These are phyloP conservation scores for Menidia beryllina DNA, from an alignment of 2,113 vertebrate genomes.

Conservation along the genomic window DNA sequence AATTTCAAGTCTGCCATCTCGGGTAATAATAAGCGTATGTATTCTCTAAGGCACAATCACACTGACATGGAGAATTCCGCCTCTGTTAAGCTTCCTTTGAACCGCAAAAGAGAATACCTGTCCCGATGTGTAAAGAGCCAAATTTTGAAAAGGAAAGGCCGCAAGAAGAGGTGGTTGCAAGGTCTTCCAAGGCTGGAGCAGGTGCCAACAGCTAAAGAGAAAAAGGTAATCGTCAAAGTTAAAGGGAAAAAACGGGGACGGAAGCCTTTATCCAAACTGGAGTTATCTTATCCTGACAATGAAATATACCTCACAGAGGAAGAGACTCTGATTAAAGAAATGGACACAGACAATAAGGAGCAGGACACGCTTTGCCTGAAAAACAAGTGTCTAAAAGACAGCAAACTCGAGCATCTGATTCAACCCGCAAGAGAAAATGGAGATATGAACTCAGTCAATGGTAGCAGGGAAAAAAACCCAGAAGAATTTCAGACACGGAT, in stretches of 20 bases:
- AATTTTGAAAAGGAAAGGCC: conserved; percentile 78
- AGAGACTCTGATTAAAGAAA: conserved; percentile 14
- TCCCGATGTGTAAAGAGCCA: conserved; percentile 78
- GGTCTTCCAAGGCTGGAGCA: conserved; percentile 67
- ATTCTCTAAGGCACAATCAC: conserved; percentile 68
- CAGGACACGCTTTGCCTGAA: conserved; percentile 21
- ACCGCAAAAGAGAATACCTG: conserved; percentile 74
- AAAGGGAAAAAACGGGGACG: conserved; percentile 62
- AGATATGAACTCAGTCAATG: not conserved
- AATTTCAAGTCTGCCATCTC: conserved; percentile 47
- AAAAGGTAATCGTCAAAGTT: conserved; percentile 18
- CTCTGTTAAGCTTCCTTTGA: conserved; percentile 53
- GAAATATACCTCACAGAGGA: conserved; percentile 64
- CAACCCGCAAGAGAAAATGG: conserved; percentile 25
- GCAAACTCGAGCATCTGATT: not conserved
- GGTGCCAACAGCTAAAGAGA: conserved; percentile 50
- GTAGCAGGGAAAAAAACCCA: not conserved
- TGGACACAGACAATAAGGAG: conserved; percentile 22
- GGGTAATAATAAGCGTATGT: conserved; percentile 46
- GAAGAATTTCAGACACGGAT: conserved; percentile 15
- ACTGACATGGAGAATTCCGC: conserved; percentile 47
- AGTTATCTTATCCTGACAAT: conserved; percentile 81
- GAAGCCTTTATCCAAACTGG: conserved; percentile 65
- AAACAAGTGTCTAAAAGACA: not conserved
- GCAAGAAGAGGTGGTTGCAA: conserved; percentile 77